phyloP scores from a whole-genome alignment of 2,113 vertebrate species.

The Amazona guildingii region DNA sequence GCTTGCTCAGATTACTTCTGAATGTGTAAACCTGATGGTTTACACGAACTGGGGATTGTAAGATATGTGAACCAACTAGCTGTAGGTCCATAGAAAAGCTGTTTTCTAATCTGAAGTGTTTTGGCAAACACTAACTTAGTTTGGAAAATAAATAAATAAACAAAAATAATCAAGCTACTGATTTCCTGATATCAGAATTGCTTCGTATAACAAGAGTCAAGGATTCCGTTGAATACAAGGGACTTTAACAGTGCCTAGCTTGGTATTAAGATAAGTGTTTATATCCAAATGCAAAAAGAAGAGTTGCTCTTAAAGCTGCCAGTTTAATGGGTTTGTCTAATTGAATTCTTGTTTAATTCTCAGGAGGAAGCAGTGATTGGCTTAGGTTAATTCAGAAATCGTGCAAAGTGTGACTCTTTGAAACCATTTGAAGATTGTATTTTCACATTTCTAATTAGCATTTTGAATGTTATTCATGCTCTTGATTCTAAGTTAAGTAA shows the following conservation, averaged over 20 bases:
- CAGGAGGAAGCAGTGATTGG: conserved; percentile 26
- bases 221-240: conserved; percentile 45
- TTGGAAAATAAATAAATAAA: conserved; percentile 33
- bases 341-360: conserved; percentile 66
- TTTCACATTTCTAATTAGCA: conserved; percentile 37
- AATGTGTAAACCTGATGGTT: background rate
- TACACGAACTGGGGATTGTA: background rate
- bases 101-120: conserved; percentile 10
- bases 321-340: conserved; percentile 46
- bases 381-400: conserved; percentile 46
- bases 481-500: conserved; percentile 60
- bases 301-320: conserved; percentile 40
- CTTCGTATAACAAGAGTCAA: conserved; percentile 46
- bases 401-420: background rate
- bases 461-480: conserved; percentile 44
- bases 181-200: conserved; percentile 56
- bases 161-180: conserved; percentile 26
- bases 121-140: conserved; percentile 15
- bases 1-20: background rate
- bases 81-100: conserved; percentile 11
- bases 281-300: conserved; percentile 4
- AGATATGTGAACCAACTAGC: background rate
- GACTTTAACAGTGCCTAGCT: conserved; percentile 16
- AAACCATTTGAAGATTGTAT: conserved; percentile 50
- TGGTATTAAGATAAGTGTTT: conserved; percentile 46